Evolutionary conservation across 2,113 vertebrate species (phyloP).

Genomic region (Microtus pennsylvanicus): DNA sequence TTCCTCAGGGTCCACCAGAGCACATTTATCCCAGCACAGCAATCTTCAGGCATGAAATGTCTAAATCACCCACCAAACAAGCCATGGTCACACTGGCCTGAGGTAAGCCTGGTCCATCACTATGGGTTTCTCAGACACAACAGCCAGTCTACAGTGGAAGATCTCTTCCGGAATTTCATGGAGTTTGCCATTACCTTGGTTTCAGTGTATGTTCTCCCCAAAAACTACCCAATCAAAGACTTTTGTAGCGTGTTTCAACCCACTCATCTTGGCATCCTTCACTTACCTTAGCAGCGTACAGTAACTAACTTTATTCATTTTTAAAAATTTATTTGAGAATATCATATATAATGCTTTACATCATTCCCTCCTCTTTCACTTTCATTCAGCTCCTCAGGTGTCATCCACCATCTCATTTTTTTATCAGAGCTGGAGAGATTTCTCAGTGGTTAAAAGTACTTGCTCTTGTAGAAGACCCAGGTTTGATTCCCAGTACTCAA

Average conservation of each 20-base stretch:
- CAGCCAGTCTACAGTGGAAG: background rate
- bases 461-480: too few species aligned
- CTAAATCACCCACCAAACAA: background rate
- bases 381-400: background rate
- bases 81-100: background rate
- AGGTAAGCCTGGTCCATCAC: background rate
- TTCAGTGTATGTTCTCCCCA: background rate
- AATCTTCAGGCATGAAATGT: background rate
- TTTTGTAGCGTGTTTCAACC: background rate
- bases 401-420: background rate
- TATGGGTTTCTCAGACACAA: background rate
- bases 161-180: background rate
- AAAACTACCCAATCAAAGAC: background rate
- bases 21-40: background rate
- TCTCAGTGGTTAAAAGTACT: too few species aligned
- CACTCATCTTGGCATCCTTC: background rate
- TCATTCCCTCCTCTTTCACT: background rate
- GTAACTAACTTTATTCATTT: background rate
- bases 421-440: too few species aligned
- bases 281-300: too few species aligned
- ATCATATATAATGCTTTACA: background rate
- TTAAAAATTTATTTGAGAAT: background rate
- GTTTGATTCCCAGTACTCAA: too few species aligned
- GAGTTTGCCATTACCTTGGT: background rate
- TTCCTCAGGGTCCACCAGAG: background rate